Conservation (phyloP, 2,888 invertebrate species). For the Pediacus dermestoides region DNA sequence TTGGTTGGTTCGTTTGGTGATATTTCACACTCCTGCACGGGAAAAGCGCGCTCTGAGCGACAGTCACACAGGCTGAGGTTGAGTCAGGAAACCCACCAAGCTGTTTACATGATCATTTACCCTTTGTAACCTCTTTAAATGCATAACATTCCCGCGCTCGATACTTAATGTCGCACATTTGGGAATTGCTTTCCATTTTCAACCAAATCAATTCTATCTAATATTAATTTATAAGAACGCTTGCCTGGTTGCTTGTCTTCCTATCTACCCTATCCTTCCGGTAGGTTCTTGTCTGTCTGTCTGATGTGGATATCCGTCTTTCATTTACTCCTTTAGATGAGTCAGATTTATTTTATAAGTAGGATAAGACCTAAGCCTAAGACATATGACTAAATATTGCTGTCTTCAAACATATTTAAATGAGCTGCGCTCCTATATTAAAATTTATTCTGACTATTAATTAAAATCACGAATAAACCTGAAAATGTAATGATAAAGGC, state of each 20-base stretch:
- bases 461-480: slow-evolving; percentile 34
- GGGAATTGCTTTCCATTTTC: slow-evolving; percentile 40
- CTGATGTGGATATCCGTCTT: too few species aligned
- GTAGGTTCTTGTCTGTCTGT: too few species aligned
- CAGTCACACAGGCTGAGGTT: slow-evolving; percentile 31
- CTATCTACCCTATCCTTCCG: too few species aligned
- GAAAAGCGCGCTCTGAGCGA: slow-evolving; percentile 31
- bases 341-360: too few species aligned
- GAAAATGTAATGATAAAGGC: slow-evolving; percentile 27
- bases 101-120: slow-evolving; percentile 47
- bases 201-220: slow-evolving; percentile 19
- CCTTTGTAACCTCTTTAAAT: slow-evolving; percentile 48
- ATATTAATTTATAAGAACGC: slow-evolving; percentile 6
- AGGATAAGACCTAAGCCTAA: too few species aligned
- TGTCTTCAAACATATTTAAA: too few species aligned
- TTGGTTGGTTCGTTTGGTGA: slow-evolving; percentile 21
- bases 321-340: too few species aligned
- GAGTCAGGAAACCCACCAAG: too few species aligned
- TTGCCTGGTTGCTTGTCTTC: too few species aligned
- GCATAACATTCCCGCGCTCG: slow-evolving; percentile 44
- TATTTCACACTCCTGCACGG: slow-evolving; percentile 37
- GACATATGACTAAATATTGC: too few species aligned
- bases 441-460: slow-evolving; percentile 28
- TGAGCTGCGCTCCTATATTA: too few species aligned
- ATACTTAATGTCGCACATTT: slow-evolving; percentile 39